Base-by-base conservation (phyloP, 1,140 invertebrate species). In the Aphaenogaster rudis region DNA sequence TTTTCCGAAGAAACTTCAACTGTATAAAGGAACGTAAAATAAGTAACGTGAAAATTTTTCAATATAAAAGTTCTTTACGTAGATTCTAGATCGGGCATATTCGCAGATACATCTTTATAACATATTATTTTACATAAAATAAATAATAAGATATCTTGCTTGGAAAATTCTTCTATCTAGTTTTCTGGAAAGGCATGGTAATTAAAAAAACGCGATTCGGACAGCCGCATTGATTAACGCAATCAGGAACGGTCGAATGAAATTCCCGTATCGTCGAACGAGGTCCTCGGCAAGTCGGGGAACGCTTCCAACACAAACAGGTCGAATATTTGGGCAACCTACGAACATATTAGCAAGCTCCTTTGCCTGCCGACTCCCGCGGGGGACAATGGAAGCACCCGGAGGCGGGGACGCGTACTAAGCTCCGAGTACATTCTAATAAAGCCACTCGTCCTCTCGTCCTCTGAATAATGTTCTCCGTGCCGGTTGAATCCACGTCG, bases 391-490 rank as follows among this genome's bases (percentile, higher is more conserved):
- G 61, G 74, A 33, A 54, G 61, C 82, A 67, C 36, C 21, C 45
- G 72, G 39, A 45, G 67, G 52, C 52, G 82, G 79, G 80, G 8
- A 42, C 42, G 50, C 48, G 54, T 74, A 64, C 81, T 82, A 84
- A 88, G 86, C 85, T 48, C 67, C 61, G 64, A 67, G 77, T 87
- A 88, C 84, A 78, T 86, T 84, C 89, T 90, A 87, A 88, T 90
- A 90, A 90, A 91, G 89, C 89, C 90, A 87, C 87, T 90, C 86
- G 80, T 89, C 81, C 82, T 79, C 57, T 81, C 52, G 59, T 67
- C 77, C 69, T 90, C 77, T 91, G 90, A 91, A 88, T 91, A 91
- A 91, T 90, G 84, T 88, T 69, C 79, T 78, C 84, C 72, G 67
- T 57, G 61, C 61, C 33, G 88, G 72, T 64, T 86, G 52, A 85